Conservation (phyloP, 2,113 vertebrate species). For the Tinamus guttatus region DNA sequence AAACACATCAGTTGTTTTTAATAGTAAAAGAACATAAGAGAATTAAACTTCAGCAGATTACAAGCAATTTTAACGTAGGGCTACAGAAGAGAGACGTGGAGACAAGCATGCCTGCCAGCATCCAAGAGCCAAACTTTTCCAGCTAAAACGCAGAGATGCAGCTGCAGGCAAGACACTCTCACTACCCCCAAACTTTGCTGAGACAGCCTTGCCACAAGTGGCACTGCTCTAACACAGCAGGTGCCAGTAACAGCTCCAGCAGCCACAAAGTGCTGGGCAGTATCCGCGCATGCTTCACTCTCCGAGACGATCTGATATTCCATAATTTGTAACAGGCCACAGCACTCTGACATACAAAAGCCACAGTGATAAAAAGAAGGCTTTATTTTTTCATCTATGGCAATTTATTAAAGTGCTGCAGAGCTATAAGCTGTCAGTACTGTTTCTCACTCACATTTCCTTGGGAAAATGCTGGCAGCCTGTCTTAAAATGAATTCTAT, state of each 20-base stretch:
- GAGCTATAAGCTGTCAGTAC: background rate
- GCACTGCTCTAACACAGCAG: background rate
- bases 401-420: background rate
- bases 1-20: background rate
- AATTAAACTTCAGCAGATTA: background rate
- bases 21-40: background rate
- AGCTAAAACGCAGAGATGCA: background rate
- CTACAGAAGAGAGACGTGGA: background rate
- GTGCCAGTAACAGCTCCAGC: background rate
- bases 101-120: background rate
- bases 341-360: background rate
- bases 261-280: background rate
- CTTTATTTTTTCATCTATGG: background rate
- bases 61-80: background rate
- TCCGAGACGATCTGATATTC: background rate
- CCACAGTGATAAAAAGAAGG: background rate
- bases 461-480: constrained; percentile 7
- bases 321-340: background rate
- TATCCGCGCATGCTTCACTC: background rate
- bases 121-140: background rate
- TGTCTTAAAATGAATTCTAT: background rate
- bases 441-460: constrained; percentile 8
- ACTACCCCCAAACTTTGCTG: background rate
- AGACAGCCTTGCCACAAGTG: constrained; percentile 9
- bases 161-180: constrained; percentile 18